Evolutionary conservation across 2,888 invertebrate genomes (phyloP), one percentile per base, ranked within the genome.

Genomic region (Dasypogon diadema): DNA sequence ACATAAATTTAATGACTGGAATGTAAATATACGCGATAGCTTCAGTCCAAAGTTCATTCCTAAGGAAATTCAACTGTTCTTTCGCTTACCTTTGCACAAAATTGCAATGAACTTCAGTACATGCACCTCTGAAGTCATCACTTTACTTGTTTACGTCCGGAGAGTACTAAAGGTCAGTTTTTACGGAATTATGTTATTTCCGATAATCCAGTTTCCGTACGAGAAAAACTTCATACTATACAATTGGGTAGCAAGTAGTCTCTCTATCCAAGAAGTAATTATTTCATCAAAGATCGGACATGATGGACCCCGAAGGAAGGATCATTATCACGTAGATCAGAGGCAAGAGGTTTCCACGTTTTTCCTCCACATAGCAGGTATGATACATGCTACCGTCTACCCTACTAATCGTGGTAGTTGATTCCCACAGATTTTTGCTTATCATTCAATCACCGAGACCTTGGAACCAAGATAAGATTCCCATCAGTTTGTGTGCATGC

Each of bases 41-140:
- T n/a, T n/a, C n/a, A n/a, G 42, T 42, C 12, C 42, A 42, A 42
- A 42, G 42, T 42, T 42, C n/a, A 42, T 12, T 60, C 18, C 21
- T 60, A 21, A 60, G 37, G 37, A 60, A 37, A 60, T 12, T 37
- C 60, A 12, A 14, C 60, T 42, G 37, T 37, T 37, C 8, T 34
- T 60, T 60, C 37, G 34, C 60, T 60, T 37, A 21, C 37, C 12
- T 60, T 60, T 60, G 60, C 60, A 26, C 60, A 60, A 60, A 3
- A 18, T 21, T 21, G 8, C 60, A 60, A 37, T 60, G 60, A 60
- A 60, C 37, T 60, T 60, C 60, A 60, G n/a, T 18, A 60, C 21
- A 16, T 37, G 37, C 30, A 10, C 22, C 2, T 6, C n/a, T 21
- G 2, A 37, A 60, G 21, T 37, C 14, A 37, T 60, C 37, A 60